phyloP scores from a whole-genome alignment of 1,140 invertebrate species.

The Sminthurinus signatus region DNA sequence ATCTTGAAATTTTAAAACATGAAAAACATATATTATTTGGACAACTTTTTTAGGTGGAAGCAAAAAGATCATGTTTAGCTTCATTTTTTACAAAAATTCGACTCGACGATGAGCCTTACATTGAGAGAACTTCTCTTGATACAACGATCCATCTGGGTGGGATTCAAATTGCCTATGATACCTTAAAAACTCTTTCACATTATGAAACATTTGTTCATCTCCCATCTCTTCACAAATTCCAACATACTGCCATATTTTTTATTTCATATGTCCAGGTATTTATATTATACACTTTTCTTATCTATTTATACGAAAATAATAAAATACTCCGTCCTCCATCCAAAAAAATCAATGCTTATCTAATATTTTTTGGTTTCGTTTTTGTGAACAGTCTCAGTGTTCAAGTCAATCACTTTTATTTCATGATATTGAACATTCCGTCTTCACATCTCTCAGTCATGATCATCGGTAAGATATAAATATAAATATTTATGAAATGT shows the following conservation, averaged over 20 bases:
- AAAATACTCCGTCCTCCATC: too few relatives aligned
- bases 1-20: too few relatives aligned
- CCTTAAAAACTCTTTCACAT: conserved; percentile 43
- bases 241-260: conserved; percentile 48
- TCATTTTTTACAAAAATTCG: conserved; percentile 43
- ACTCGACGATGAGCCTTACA: conserved; percentile 34
- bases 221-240: conserved; percentile 48
- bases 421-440: conserved; percentile 41
- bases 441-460: conserved; percentile 29
- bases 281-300: too few relatives aligned
- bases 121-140: conserved; percentile 43
- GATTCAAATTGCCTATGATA: conserved; percentile 45
- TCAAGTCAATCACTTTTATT: conserved; percentile 30
- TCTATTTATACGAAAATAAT: too few relatives aligned
- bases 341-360: too few relatives aligned
- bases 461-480: conserved; percentile 39
- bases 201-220: conserved; percentile 38
- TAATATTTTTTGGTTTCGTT: not conserved
- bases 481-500: not conserved
- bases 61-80: conserved; percentile 45
- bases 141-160: conserved; percentile 47
- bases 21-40: not conserved
- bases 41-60: conserved; percentile 37
- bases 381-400: conserved; percentile 40
- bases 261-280: conserved; percentile 47